These are phyloP conservation scores for Pelusios castaneus DNA, from an alignment of 2,113 vertebrate species.

Conservation along the genomic window DNA sequence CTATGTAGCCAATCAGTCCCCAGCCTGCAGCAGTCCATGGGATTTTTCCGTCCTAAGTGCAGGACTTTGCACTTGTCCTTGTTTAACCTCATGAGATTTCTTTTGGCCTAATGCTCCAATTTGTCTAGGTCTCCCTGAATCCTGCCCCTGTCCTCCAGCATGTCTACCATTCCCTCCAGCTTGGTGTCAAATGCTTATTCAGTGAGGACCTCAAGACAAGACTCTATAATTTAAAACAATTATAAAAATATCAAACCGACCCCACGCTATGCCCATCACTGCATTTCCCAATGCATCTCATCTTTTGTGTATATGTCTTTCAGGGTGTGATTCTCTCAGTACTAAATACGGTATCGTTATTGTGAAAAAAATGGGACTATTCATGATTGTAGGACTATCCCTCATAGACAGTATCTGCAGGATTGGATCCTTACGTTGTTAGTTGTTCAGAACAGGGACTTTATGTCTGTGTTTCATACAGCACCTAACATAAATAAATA, in stretches of 20 bases:
- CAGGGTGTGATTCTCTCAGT: not conserved
- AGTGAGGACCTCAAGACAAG: not conserved
- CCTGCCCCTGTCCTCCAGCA: no score
- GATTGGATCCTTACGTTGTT: not conserved
- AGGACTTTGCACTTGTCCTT: no score
- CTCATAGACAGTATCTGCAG: not conserved
- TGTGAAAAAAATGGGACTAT: accelerated
- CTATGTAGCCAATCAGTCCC: no score
- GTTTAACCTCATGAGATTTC: no score
- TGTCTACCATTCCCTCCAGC: no score
- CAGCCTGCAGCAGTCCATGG: no score
- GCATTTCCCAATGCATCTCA: no score
- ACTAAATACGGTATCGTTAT: accelerated
- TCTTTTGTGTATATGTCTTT: not conserved
- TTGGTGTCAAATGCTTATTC: not conserved
- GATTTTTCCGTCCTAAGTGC: no score
- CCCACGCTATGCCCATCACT: no score
- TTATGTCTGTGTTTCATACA: not conserved
- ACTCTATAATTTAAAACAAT: not conserved
- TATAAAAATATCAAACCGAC: no score
- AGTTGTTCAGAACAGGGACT: not conserved
- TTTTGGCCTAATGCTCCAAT: no score
- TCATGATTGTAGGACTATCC: accelerated
- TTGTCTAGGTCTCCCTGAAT: no score
- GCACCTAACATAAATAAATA: not conserved